phyloP scores from a whole-genome alignment of 2,113 vertebrate species.

The Gallinago media region DNA sequence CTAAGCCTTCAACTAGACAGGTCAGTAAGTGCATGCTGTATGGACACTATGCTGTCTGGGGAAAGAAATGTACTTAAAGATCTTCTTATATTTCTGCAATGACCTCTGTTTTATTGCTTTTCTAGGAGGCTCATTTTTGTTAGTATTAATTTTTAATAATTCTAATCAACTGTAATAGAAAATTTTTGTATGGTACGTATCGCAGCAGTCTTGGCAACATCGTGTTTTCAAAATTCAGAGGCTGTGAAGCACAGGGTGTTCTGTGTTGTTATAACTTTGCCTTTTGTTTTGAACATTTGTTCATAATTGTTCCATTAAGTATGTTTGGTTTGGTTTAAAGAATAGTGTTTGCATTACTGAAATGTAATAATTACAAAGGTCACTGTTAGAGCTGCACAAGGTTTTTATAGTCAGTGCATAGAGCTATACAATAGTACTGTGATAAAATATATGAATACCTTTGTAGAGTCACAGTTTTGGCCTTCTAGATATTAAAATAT shows the following conservation, averaged over 20 bases:
- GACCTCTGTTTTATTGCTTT: background rate
- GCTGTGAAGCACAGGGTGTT: background rate
- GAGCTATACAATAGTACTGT: background rate
- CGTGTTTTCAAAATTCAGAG: background rate
- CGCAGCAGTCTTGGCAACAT: background rate
- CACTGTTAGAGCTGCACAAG: background rate
- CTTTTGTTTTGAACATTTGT: background rate
- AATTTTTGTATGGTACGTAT: background rate
- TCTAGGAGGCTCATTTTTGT: background rate
- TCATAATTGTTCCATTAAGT: background rate
- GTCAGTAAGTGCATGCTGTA: fast-evolving
- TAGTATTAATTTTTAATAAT: background rate
- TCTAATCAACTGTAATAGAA: background rate
- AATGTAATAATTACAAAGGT: background rate
- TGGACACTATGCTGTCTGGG: background rate
- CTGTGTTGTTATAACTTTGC: background rate
- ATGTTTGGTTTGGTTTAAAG: background rate
- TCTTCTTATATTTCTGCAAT: background rate
- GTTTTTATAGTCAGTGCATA: background rate
- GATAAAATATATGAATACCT: background rate
- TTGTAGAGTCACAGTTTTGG: background rate
- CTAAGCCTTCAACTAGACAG: background rate
- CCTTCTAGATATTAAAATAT: background rate
- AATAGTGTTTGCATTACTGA: background rate
- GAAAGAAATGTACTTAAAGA: background rate